Evolutionary conservation across 1,140 invertebrate species (phyloP).

Genomic region (Drosophila sturtevanti): DNA sequence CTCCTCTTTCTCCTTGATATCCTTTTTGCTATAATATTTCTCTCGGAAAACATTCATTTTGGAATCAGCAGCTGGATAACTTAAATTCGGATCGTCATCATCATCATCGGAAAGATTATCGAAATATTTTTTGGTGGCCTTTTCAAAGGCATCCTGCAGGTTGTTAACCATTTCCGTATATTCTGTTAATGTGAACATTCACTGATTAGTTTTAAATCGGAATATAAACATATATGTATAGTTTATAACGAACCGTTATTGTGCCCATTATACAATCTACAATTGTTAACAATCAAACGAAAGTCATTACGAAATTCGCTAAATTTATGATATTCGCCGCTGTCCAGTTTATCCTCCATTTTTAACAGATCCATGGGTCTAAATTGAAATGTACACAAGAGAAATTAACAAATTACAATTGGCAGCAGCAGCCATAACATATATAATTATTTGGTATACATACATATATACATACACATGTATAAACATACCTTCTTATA

Average conservation of each 20-base stretch:
- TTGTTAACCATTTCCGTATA: slow-evolving; percentile 94
- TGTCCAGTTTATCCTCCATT: slow-evolving; percentile 94
- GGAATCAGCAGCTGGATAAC: slow-evolving; percentile 84
- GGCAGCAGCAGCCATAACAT: too few species aligned
- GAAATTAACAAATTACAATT: too few species aligned
- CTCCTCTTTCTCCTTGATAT: slow-evolving; percentile 51
- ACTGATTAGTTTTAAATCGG: background rate
- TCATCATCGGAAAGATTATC: slow-evolving; percentile 89
- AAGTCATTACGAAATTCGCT: slow-evolving; percentile 94
- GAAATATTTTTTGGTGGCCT: slow-evolving; percentile 90
- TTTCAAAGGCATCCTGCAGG: slow-evolving; percentile 90
- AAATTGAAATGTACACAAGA: background rate
- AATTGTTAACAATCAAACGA: slow-evolving; percentile 95
- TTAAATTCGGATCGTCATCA: slow-evolving; percentile 88
- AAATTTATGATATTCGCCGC: slow-evolving; percentile 90
- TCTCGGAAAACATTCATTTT: slow-evolving; percentile 83
- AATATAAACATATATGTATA: background rate
- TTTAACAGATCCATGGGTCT: slow-evolving; percentile 93
- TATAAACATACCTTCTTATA: slow-evolving; percentile 83
- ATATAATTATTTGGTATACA: too few species aligned
- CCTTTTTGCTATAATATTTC: slow-evolving; percentile 79
- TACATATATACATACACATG: too few species aligned
- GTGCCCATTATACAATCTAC: slow-evolving; percentile 94
- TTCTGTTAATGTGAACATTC: slow-evolving; percentile 84
- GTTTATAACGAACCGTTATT: slow-evolving; percentile 90